These are phyloP conservation scores for Achatina immaculata DNA, from an alignment of 1,140 invertebrate genomes.

Conservation along the genomic window DNA sequence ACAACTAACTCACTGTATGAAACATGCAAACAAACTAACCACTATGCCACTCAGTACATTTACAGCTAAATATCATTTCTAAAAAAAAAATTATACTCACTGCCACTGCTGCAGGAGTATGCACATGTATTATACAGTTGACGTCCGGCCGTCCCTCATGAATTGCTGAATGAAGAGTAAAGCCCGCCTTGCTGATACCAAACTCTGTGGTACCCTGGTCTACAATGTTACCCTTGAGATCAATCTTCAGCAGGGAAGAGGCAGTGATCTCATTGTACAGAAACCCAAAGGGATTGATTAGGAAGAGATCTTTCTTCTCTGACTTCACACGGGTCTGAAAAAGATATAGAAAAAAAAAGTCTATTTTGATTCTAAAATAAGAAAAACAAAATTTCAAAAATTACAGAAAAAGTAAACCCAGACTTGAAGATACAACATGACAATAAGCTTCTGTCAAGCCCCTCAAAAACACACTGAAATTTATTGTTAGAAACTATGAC, in stretches of 20 bases:
- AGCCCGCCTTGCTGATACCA: constrained; percentile 81
- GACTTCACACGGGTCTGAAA: constrained; percentile 83
- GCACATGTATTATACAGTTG: constrained; percentile 94
- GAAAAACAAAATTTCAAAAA: no score
- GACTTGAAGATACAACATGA: no score
- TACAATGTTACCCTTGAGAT: constrained; percentile 78
- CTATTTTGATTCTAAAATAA: no score
- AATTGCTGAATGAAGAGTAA: constrained; percentile 94
- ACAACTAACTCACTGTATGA: no score
- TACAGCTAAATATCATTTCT: no score
- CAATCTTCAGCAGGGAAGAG: constrained; percentile 94
- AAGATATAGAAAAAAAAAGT: no score
- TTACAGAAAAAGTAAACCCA: no score
- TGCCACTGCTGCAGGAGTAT: constrained; percentile 90
- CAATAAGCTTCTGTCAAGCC: no score
- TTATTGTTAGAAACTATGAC: no score
- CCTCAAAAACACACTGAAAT: no score
- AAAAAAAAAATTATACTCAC: constrained; percentile 73
- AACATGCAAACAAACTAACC: no score
- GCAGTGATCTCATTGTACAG: constrained; percentile 98
- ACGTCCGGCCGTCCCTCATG: constrained; percentile 96
- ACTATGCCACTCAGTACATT: no score
- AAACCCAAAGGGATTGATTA: constrained; percentile 96
- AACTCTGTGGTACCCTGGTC: constrained; percentile 86
- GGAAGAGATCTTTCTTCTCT: constrained; percentile 94